Evolutionary conservation across 2,888 invertebrate genomes (phyloP).

Genomic region (Tromatobia lineatoria): DNA sequence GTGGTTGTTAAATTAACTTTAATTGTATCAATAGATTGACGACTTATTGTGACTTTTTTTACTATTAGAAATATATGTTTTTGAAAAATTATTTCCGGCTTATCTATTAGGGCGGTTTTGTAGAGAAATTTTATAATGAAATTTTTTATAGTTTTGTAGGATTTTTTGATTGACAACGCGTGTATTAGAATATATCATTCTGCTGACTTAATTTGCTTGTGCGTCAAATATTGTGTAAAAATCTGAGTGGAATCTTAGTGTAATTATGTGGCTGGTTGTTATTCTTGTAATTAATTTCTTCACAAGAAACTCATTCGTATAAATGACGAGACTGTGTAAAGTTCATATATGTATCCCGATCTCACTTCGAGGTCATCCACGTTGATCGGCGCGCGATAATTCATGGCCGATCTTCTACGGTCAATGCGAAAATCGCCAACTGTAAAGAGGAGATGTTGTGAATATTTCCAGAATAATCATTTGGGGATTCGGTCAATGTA

Average conservation of each 20-base stretch:
- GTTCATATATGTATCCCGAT: background rate
- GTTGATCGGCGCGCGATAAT: conserved; percentile 15
- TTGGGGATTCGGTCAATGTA: background rate
- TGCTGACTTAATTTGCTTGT: too few relatives aligned
- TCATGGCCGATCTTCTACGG: background rate
- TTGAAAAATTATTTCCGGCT: too few relatives aligned
- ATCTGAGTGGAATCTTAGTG: background rate
- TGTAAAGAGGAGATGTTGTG: background rate
- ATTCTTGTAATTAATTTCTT: background rate
- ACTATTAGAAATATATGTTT: too few relatives aligned
- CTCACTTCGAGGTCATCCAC: background rate
- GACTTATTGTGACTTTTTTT: too few relatives aligned
- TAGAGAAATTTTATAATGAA: too few relatives aligned
- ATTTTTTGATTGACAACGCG: too few relatives aligned
- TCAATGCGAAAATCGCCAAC: background rate
- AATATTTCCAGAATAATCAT: conserved; percentile 3
- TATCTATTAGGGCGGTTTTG: too few relatives aligned
- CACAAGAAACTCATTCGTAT: background rate
- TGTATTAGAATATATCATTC: too few relatives aligned
- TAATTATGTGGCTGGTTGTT: background rate
- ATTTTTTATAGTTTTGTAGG: too few relatives aligned
- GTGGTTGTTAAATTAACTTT: background rate
- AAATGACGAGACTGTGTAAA: background rate
- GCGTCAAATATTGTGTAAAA: too few relatives aligned
- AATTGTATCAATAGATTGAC: background rate